Evolutionary conservation across 2,888 invertebrate species (phyloP).

Genomic region (Ectropis crepuscularia): DNA sequence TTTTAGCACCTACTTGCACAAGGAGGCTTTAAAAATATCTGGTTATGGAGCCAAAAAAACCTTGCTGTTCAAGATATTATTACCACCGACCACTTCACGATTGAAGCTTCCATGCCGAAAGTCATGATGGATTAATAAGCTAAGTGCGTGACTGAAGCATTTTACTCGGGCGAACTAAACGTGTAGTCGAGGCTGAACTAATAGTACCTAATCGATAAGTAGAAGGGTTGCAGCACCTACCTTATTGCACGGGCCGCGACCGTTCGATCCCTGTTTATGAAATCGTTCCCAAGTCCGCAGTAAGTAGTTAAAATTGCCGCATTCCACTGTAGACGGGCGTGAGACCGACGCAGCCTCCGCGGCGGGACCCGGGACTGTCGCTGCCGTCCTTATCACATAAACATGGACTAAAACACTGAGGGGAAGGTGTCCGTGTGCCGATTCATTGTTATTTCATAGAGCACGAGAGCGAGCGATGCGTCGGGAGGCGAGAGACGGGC

Average conservation of each 20-base stretch:
- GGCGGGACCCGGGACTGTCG: constrained; percentile 53
- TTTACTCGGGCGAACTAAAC: constrained; percentile 21
- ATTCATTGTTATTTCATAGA: constrained; percentile 70
- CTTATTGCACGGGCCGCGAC: constrained; percentile 64
- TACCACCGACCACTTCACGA: constrained; percentile 25
- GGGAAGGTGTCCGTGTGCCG: constrained; percentile 52
- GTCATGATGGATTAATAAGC: constrained; percentile 31
- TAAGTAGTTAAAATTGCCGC: constrained; percentile 84
- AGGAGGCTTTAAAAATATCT: constrained; percentile 28
- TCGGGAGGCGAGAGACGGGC: constrained; percentile 47
- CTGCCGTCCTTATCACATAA: constrained; percentile 67
- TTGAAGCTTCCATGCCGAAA: constrained; percentile 23
- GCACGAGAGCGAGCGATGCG: constrained; percentile 61
- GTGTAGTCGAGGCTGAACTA: constrained; percentile 22
- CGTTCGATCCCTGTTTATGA: constrained; percentile 72
- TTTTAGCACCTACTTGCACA: constrained; percentile 26
- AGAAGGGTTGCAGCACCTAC: constrained; percentile 53
- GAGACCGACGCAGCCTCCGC: constrained; percentile 79
- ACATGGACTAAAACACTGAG: constrained; percentile 67
- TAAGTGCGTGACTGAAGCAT: constrained; percentile 33
- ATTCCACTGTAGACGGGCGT: constrained; percentile 81
- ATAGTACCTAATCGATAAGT: constrained; percentile 35
- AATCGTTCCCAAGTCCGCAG: constrained; percentile 80
- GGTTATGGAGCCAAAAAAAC: constrained; percentile 37
- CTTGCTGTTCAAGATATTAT: constrained; percentile 41